Evolutionary conservation across 2,888 invertebrate species (phyloP).

Genomic region (Phaonia tiefii): DNA sequence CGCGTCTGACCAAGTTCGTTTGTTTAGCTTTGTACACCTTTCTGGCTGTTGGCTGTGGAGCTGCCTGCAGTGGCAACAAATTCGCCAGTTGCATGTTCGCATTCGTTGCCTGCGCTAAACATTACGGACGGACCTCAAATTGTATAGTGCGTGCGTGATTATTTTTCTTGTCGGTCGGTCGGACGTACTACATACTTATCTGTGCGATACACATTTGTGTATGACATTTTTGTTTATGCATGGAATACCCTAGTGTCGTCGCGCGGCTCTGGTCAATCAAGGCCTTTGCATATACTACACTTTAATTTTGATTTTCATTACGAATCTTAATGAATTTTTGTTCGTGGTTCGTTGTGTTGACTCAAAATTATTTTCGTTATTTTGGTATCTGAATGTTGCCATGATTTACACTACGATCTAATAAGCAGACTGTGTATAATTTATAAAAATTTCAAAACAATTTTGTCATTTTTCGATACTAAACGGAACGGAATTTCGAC

Average conservation of each 20-base stretch:
- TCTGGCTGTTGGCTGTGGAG: slow-evolving; percentile 35
- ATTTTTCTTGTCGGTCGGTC: background rate
- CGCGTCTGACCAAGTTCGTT: slow-evolving; percentile 24
- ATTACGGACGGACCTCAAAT: slow-evolving; percentile 45
- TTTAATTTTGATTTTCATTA: slow-evolving; percentile 31
- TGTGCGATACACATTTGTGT: slow-evolving; percentile 45
- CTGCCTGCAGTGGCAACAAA: slow-evolving; percentile 41
- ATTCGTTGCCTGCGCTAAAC: slow-evolving; percentile 52
- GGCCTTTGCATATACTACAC: slow-evolving; percentile 34
- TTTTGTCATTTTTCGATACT: slow-evolving; percentile 52
- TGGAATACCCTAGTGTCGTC: slow-evolving; percentile 46
- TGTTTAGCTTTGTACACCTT: slow-evolving; percentile 42
- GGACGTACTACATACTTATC: slow-evolving; percentile 26
- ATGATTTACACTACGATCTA: slow-evolving; percentile 29
- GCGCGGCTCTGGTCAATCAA: slow-evolving; percentile 47
- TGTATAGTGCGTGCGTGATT: slow-evolving; percentile 1
- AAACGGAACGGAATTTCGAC: too few species aligned
- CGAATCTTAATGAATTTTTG: slow-evolving; percentile 10
- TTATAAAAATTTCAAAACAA: slow-evolving; percentile 46
- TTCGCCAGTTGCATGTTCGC: slow-evolving; percentile 57
- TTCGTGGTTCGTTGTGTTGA: slow-evolving; percentile 14
- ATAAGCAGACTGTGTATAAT: slow-evolving; percentile 28
- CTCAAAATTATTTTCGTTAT: slow-evolving; percentile 24
- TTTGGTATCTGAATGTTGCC: slow-evolving; percentile 21
- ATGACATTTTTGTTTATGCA: slow-evolving; percentile 47